These are phyloP conservation scores for Podargus strigoides DNA, from an alignment of 2,797 vertebrate genomes.

Conservation along the genomic window DNA sequence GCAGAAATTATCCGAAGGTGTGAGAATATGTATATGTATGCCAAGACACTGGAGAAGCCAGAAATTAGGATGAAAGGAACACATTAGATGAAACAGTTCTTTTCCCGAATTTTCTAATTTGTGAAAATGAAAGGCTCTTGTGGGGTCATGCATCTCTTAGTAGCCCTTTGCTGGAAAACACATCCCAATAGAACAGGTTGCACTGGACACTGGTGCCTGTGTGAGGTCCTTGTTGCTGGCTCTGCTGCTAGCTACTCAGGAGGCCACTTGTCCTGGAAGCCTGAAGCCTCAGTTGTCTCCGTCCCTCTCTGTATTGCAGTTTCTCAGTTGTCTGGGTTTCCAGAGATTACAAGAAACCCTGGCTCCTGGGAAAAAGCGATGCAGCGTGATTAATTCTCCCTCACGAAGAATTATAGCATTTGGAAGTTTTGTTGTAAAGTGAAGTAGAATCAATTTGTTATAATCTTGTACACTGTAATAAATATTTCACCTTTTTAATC, in stretches of 20 bases:
- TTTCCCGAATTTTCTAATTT: background rate
- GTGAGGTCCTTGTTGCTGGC: background rate
- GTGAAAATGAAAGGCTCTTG: background rate
- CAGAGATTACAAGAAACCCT: background rate
- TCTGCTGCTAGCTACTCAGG: rapidly evolving
- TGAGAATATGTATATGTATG: rapidly evolving
- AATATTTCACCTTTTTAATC: conserved; percentile 34
- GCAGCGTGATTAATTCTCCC: background rate
- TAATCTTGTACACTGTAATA: background rate
- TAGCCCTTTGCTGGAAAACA: background rate
- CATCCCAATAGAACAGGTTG: rapidly evolving
- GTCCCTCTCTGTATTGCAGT: background rate
- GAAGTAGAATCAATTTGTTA: conserved; percentile 6
- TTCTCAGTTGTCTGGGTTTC: background rate
- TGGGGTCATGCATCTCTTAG: background rate
- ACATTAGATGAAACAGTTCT: rapidly evolving
- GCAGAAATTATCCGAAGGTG: background rate
- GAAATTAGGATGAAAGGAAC: background rate
- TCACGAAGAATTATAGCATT: conserved; percentile 20
- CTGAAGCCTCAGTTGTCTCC: background rate
- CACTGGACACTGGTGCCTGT: background rate
- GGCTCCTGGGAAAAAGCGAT: background rate
- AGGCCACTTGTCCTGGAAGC: rapidly evolving
- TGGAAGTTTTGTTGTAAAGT: background rate
- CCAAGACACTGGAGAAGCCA: background rate